Evolutionary conservation across 2,888 invertebrate genomes (phyloP).

Genomic region (Lithosia quadra): DNA sequence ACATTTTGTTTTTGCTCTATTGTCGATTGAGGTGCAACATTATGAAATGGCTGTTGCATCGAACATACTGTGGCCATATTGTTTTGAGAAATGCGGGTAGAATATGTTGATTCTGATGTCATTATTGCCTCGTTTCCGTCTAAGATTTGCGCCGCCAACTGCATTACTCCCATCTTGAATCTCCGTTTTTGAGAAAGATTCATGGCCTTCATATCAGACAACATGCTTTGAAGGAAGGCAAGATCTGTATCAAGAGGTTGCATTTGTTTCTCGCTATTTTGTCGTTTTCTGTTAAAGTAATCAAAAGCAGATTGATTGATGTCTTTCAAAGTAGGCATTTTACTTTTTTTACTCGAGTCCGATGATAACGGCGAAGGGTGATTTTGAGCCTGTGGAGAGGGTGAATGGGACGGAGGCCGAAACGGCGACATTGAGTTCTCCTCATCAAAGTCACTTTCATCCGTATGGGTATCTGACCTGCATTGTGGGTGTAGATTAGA

Average conservation of each 20-base stretch:
- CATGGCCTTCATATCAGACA: conserved; percentile 27
- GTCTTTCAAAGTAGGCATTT: conserved; percentile 23
- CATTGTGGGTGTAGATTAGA: conserved; percentile 21
- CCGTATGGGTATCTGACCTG: conserved; percentile 16
- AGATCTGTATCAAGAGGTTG: conserved; percentile 20
- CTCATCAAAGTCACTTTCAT: conserved; percentile 19
- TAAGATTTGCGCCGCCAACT: conserved; percentile 24
- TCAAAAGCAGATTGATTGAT: conserved; percentile 21
- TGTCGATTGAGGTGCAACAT: conserved; percentile 19
- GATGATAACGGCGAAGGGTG: conserved; percentile 22
- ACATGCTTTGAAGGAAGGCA: conserved; percentile 26
- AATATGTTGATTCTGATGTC: conserved; percentile 12
- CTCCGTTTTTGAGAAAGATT: conserved; percentile 22
- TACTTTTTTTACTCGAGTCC: conserved; percentile 22
- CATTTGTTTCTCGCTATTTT: conserved; percentile 3
- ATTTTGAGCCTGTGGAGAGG: conserved; percentile 11
- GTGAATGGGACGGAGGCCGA: conserved; percentile 15
- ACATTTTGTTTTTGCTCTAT: no score
- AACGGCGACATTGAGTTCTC: conserved; percentile 15
- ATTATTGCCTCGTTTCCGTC: conserved; percentile 19
- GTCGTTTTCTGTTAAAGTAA: conserved; percentile 18
- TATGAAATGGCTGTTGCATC: conserved; percentile 20
- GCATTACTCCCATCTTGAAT: conserved; percentile 27
- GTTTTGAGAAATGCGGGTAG: conserved; percentile 18
- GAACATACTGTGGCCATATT: conserved; percentile 12